These are phyloP conservation scores for Varanus salvator DNA, from an alignment of 2,113 vertebrate genomes.

Conservation along the genomic window DNA sequence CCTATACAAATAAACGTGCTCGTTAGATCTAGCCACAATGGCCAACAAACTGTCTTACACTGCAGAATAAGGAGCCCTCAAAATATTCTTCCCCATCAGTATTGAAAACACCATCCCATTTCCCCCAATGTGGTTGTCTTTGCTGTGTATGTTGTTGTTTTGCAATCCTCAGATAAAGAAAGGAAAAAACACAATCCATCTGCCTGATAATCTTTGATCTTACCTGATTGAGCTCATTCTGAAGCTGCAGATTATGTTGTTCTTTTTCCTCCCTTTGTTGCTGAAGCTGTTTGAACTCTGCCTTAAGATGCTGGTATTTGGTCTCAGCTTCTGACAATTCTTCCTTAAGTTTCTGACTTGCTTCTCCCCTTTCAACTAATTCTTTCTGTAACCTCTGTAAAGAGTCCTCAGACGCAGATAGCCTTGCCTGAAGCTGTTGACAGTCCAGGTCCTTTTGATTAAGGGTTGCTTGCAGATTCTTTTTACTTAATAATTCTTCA, in stretches of 20 bases:
- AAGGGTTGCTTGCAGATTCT: constrained; percentile 83
- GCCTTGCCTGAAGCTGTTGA: constrained; percentile 88
- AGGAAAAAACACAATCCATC: background rate
- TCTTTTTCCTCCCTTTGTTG: constrained; percentile 95
- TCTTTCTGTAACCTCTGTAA: constrained; percentile 85
- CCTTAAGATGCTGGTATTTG: constrained; percentile 91
- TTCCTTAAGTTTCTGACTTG: constrained; percentile 83
- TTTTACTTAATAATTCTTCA: constrained; percentile 84
- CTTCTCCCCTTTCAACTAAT: constrained; percentile 83
- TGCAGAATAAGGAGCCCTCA: background rate
- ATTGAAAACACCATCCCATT: background rate
- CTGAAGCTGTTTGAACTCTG: constrained; percentile 91
- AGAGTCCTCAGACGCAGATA: constrained; percentile 81
- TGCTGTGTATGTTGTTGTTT: background rate
- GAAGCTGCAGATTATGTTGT: constrained; percentile 88
- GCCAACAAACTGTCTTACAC: background rate
- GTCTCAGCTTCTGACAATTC: constrained; percentile 88
- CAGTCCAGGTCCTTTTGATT: constrained; percentile 90
- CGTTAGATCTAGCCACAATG: background rate
- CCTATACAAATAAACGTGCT: background rate
- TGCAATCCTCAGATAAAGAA: background rate
- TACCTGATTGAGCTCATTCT: constrained; percentile 93
- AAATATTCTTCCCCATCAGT: background rate
- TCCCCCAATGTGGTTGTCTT: too few relatives aligned
- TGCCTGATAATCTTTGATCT: constrained; percentile 36